Evolutionary conservation across 2,888 invertebrate species (phyloP), one percentile per base, ranked within the genome.

Genomic region (Drosophila dives): DNA sequence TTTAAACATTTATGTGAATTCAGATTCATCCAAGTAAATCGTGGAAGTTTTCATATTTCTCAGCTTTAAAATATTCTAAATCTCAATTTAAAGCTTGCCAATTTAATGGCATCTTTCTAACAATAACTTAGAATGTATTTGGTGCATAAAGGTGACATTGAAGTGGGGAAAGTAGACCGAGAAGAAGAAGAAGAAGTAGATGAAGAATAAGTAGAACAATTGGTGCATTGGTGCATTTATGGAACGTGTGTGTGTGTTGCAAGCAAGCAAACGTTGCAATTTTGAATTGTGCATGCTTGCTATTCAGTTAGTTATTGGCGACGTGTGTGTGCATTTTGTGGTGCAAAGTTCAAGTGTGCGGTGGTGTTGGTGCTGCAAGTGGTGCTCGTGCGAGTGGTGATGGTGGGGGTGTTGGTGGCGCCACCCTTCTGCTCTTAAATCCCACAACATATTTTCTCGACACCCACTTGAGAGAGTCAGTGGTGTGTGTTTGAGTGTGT

Each of bases 261-360:
- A 40, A 60, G 69, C 23, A 62, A 49, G 65, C 67, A 50, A 42
- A 33, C 15, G 75, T 29, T 55, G 62, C 62, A 63, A 53, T 62
- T 53, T 50, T 40, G 56, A 56, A 56, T 45, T 61, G 50, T 66
- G 71, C 75, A 62, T 53, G 62, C 33, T 68, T 73, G 53, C 42
- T 60, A 36, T 61, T 62, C 59, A 73, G 42, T 71, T 66, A 64
- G 61, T 65, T 80, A 77, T 80, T 77, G 65, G 60, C 78, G 68
- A 55, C 63, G 58, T 78, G 75, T 78, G 79, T 78, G 79, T 69
- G 83, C 76, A 72, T 69, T 83, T 70, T 86, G 72, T 70, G 77
- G 89, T 83, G 83, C 81, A 58, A 63, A 61, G 59, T 77, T 75
- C 75, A 86, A 84, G 80, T 75, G 65, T 65, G 61, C 51, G 36